phyloP scores from a whole-genome alignment of 2,113 vertebrate species.

The Crotalus viridis region DNA sequence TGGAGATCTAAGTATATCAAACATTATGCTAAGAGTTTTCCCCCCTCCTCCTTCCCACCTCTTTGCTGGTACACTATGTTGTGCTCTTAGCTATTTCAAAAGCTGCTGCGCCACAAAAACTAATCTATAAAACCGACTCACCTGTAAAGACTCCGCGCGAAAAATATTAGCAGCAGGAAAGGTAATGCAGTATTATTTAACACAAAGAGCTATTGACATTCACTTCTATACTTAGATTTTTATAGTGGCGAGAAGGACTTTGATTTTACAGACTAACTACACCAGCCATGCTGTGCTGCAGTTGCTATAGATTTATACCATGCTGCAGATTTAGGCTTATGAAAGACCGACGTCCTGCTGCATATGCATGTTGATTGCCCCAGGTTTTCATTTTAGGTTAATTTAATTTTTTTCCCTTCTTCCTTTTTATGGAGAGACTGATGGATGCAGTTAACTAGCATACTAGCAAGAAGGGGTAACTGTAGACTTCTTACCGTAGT shows the following conservation, averaged over 20 bases:
- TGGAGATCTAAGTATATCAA: neutral
- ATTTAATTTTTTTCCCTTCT: neutral
- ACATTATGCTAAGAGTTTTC: neutral
- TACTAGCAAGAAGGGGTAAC: neutral
- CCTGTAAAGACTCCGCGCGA: constrained; percentile 24
- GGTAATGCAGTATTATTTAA: constrained; percentile 13
- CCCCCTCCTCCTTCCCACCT: neutral
- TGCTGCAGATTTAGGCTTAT: neutral
- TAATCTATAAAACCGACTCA: constrained; percentile 16
- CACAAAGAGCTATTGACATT: constrained; percentile 27
- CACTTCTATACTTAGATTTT: neutral
- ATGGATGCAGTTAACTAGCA: neutral
- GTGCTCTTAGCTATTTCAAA: constrained; percentile 13
- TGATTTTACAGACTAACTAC: neutral
- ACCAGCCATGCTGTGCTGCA: neutral
- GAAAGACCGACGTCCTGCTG: neutral
- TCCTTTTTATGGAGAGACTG: neutral
- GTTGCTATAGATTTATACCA: neutral
- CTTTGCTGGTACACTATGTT: neutral
- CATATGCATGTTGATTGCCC: neutral
- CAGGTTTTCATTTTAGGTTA: neutral
- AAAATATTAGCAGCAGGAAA: constrained; percentile 15
- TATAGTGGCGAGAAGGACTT: neutral
- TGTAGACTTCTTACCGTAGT: neutral
- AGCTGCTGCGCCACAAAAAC: constrained; percentile 13